A percentile compares a stretch with the other conserved stretches of the same genome.
These are phyloP conservation scores for Limonius californicus DNA, from an alignment of 1,140 invertebrate species.

Conservation along the genomic window DNA sequence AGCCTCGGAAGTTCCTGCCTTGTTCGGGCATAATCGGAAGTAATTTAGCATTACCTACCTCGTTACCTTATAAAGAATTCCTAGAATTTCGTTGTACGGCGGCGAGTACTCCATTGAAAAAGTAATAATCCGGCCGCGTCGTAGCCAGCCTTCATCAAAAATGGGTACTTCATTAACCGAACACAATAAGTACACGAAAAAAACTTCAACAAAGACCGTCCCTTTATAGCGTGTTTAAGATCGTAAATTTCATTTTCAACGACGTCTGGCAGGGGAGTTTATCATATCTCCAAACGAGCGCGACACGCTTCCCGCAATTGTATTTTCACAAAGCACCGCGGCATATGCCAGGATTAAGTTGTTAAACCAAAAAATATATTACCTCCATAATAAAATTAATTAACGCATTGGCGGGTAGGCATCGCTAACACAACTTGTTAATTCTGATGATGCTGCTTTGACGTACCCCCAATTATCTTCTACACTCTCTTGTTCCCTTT, in stretches of 20 bases:
- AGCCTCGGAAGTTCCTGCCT: too few species aligned
- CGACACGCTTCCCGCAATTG: slow-evolving; percentile 28
- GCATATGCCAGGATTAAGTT: slow-evolving; percentile 32
- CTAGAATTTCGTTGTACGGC: too few species aligned
- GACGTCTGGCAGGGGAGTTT: slow-evolving; percentile 29
- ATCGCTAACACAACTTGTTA: too few species aligned
- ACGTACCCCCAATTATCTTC: too few species aligned
- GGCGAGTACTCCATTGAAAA: too few species aligned
- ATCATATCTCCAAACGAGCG: slow-evolving; percentile 28
- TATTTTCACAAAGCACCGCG: slow-evolving; percentile 30
- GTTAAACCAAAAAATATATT: slow-evolving; percentile 31
- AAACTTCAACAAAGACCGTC: slow-evolving; percentile 4
- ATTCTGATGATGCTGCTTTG: too few species aligned
- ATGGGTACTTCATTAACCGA: slow-evolving; percentile 9
- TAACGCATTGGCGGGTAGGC: neutral
- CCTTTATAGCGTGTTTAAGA: slow-evolving; percentile 22
- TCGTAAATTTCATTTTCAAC: slow-evolving; percentile 28
- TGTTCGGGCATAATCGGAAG: too few species aligned
- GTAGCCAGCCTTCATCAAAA: neutral
- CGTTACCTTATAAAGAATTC: too few species aligned
- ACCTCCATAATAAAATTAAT: slow-evolving; percentile 7
- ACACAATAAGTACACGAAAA: slow-evolving; percentile 7
- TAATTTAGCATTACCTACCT: too few species aligned
- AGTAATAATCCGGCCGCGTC: neutral
- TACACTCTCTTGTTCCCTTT: too few species aligned